phyloP scores from a whole-genome alignment of 2,113 vertebrate species.

The Sitta europaea region DNA sequence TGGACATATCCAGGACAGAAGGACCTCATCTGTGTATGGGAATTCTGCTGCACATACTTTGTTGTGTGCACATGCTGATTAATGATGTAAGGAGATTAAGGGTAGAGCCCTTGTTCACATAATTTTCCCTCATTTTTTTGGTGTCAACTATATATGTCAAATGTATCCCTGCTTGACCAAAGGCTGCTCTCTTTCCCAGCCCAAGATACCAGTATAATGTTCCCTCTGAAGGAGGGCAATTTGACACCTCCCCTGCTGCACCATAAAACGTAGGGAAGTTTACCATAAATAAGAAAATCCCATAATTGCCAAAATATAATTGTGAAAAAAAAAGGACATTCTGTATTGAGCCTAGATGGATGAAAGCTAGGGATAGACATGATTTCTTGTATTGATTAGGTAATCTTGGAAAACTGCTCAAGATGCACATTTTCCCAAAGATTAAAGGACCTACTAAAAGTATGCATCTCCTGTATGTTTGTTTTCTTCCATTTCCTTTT shows the following conservation, averaged over 20 bases:
- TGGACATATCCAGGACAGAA: background rate
- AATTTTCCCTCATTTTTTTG: background rate
- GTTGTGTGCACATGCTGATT: background rate
- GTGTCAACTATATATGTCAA: background rate
- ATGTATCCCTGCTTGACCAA: background rate
- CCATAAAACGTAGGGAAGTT: background rate
- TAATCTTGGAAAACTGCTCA: background rate
- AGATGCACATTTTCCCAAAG: background rate
- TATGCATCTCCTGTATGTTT: background rate
- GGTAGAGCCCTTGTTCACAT: fast-evolving
- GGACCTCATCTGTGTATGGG: background rate
- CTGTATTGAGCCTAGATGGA: background rate
- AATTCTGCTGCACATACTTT: background rate
- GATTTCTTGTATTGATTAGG: background rate
- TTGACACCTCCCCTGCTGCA: background rate
- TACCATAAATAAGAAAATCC: background rate
- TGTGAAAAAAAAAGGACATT: background rate
- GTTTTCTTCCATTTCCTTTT: background rate
- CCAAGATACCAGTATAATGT: background rate
- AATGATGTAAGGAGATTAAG: background rate
- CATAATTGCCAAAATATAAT: background rate
- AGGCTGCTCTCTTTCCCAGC: background rate
- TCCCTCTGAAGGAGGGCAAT: background rate
- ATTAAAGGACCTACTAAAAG: background rate
- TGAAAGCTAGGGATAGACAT: background rate